These are phyloP conservation scores for Chionodraco myersi DNA, from an alignment of 2,113 vertebrate species.

Conservation along the genomic window DNA sequence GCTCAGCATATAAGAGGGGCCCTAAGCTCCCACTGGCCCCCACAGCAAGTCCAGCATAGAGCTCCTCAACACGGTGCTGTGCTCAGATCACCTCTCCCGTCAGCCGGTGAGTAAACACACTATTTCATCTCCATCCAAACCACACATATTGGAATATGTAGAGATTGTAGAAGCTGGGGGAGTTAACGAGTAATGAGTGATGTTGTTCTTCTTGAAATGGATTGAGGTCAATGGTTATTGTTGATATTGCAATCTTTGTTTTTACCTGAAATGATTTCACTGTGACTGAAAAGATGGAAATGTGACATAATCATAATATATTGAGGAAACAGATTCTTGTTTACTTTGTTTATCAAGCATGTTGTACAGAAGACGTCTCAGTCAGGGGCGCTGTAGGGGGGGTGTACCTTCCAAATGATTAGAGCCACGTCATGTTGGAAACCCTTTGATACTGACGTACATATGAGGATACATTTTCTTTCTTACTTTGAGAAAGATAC, in stretches of 20 bases:
- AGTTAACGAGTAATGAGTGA: neutral
- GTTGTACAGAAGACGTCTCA: neutral
- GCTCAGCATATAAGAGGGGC: conserved; percentile 82
- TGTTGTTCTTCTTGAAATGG: neutral
- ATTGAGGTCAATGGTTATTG: neutral
- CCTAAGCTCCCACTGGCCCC: conserved; percentile 27
- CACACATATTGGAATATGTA: neutral
- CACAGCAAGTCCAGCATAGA: conserved; percentile 72
- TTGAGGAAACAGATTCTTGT: neutral
- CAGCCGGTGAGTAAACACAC: conserved; percentile 75
- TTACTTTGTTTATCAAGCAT: neutral
- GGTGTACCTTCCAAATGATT: neutral
- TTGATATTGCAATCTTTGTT: neutral
- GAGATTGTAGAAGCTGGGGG: neutral
- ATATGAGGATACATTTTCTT: neutral
- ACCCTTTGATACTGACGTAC: too few species aligned
- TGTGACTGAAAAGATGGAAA: neutral
- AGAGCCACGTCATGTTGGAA: neutral
- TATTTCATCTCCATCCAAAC: neutral
- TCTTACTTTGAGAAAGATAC: neutral
- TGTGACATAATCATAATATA: neutral
- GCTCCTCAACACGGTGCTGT: conserved; percentile 11
- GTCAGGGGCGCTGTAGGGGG: neutral
- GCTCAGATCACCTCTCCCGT: conserved; percentile 30
- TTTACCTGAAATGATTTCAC: neutral